Percentiles rank a stretch among this genome's conserved stretches.
phyloP scores from a whole-genome alignment of 1,140 invertebrate genomes.

The Drosophila prosaltans region DNA sequence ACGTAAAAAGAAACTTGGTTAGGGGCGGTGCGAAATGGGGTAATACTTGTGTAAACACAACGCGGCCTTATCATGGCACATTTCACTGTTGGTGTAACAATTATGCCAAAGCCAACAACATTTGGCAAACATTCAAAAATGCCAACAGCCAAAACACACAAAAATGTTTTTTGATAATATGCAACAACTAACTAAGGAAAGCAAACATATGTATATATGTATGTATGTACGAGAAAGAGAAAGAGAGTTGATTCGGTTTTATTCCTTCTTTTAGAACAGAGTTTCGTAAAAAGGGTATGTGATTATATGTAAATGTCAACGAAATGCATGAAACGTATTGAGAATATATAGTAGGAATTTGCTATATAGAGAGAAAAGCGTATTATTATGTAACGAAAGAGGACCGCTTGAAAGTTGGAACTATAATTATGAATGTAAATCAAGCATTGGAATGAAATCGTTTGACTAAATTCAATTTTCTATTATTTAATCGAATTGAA shows the following conservation, averaged over 20 bases:
- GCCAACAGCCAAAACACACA: slow-evolving; percentile 73
- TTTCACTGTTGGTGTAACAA: slow-evolving; percentile 79
- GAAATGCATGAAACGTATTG: neutral
- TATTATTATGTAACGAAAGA: no score
- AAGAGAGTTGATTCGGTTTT: neutral
- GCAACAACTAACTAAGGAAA: slow-evolving; percentile 64
- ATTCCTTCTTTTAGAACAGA: neutral
- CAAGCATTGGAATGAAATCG: no score
- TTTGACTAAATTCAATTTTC: no score
- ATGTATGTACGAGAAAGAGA: neutral
- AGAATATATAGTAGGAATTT: no score
- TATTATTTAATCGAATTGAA: no score
- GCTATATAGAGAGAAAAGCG: no score
- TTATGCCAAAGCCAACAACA: slow-evolving; percentile 73
- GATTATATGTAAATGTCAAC: neutral
- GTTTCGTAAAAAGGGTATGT: neutral
- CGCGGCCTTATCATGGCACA: slow-evolving; percentile 75
- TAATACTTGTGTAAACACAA: slow-evolving; percentile 40
- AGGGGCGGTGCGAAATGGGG: neutral
- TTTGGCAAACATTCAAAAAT: slow-evolving; percentile 78
- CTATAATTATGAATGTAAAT: no score
- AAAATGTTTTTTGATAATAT: slow-evolving; percentile 68
- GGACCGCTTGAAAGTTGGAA: no score
- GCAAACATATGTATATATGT: slow-evolving; percentile 14
- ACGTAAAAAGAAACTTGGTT: neutral